Conservation (phyloP, 2,113 vertebrate species). For the Lichenostomus cassidix region DNA sequence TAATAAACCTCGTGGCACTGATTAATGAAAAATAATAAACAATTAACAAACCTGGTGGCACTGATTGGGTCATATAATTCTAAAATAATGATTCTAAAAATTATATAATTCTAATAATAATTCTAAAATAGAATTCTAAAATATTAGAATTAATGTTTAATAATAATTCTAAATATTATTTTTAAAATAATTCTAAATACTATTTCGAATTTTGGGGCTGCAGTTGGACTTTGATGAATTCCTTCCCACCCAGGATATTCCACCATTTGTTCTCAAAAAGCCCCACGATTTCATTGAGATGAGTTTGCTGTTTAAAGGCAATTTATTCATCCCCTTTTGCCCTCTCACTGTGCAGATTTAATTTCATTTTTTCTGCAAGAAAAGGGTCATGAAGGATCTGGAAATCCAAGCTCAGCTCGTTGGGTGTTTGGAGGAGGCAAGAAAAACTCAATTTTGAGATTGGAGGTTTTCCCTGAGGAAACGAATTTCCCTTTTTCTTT, state of each 20-base stretch:
- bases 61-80: neutral
- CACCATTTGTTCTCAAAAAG: neutral
- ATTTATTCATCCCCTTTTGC: fast-evolving
- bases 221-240: neutral
- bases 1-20: fast-evolving
- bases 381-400: neutral
- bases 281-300: fast-evolving
- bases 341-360: neutral
- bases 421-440: neutral
- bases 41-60: fast-evolving
- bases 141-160: too few relatives aligned
- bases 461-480: neutral
- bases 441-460: neutral
- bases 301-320: neutral
- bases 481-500: too few relatives aligned
- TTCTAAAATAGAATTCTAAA: too few relatives aligned
- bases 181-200: too few relatives aligned
- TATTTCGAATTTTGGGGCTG: neutral
- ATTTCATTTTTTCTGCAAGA: neutral
- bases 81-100: too few relatives aligned
- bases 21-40: too few relatives aligned
- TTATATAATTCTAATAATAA: too few relatives aligned
- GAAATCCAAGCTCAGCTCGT: neutral
- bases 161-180: too few relatives aligned
- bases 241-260: neutral